A percentile compares a stretch with the other conserved stretches of the same genome.
These are phyloP conservation scores for Pitangus sulphuratus DNA, from an alignment of 2,797 vertebrate genomes.

Conservation along the genomic window DNA sequence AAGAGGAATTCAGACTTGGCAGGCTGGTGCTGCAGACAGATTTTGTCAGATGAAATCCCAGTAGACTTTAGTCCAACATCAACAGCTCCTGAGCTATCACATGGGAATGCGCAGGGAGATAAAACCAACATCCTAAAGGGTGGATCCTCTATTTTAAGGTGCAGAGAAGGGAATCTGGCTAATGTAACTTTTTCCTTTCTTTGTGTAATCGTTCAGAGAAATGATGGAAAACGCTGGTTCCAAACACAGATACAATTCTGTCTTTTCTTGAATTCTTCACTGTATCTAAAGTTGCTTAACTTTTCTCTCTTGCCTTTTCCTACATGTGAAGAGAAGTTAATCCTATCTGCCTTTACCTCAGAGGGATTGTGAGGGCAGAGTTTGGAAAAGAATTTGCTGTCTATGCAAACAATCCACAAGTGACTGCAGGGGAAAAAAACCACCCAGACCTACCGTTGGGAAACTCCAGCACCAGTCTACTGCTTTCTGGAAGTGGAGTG, in stretches of 20 bases:
- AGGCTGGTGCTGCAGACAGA: constrained; percentile 54
- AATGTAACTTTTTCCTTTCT: background rate
- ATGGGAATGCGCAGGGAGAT: constrained; percentile 51
- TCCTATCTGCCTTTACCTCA: constrained; percentile 41
- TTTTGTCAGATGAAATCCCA: constrained; percentile 63
- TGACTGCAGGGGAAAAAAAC: background rate
- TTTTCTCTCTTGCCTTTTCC: background rate
- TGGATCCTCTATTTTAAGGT: constrained; percentile 38
- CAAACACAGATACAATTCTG: background rate
- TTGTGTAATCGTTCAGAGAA: background rate
- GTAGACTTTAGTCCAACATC: constrained; percentile 46
- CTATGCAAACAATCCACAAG: constrained; percentile 42
- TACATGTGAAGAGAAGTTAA: constrained; percentile 11
- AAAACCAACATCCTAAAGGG: constrained; percentile 26
- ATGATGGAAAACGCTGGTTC: background rate
- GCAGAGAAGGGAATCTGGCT: constrained; percentile 6
- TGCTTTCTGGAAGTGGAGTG: constrained; percentile 54
- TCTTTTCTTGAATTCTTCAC: background rate
- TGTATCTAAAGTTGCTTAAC: background rate
- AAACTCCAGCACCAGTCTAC: constrained; percentile 18
- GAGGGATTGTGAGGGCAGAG: constrained; percentile 43
- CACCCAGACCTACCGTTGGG: constrained; percentile 9
- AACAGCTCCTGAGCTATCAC: constrained; percentile 61
- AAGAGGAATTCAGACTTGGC: constrained; percentile 62
- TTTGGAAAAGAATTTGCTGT: constrained; percentile 27